Evolutionary conservation across 1,140 invertebrate genomes (phyloP).

Genomic region (Pectinophora gossypiella): DNA sequence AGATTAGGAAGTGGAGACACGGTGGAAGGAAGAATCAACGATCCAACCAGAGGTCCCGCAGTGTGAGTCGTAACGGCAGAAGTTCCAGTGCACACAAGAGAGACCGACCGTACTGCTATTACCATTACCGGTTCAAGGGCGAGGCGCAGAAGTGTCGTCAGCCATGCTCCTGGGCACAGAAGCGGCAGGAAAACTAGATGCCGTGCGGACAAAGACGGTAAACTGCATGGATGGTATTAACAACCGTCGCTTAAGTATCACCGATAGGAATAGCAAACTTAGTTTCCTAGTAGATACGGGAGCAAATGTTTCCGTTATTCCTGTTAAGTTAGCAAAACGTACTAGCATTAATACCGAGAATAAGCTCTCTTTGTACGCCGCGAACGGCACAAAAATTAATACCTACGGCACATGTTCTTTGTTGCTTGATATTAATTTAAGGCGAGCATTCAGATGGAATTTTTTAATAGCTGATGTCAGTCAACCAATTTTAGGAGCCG

Average conservation of each 20-base stretch:
- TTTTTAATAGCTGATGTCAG: slow-evolving; percentile 49
- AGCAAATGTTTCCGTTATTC: slow-evolving; percentile 36
- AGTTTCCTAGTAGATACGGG: slow-evolving; percentile 38
- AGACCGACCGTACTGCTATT: neutral
- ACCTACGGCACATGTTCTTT: slow-evolving; percentile 39
- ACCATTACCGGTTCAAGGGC: neutral
- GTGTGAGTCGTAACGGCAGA: neutral
- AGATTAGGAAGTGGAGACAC: no score
- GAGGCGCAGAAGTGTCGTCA: neutral
- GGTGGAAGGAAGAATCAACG: no score
- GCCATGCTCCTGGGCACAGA: neutral
- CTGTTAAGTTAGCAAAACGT: neutral
- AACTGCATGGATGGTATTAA: neutral
- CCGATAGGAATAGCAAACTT: slow-evolving; percentile 13
- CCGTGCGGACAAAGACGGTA: slow-evolving; percentile 9
- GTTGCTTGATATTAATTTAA: slow-evolving; percentile 28
- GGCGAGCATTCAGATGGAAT: slow-evolving; percentile 38
- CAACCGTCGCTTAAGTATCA: slow-evolving; percentile 24
- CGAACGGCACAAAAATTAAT: slow-evolving; percentile 29
- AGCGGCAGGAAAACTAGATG: slow-evolving; percentile 17
- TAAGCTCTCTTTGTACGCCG: slow-evolving; percentile 22
- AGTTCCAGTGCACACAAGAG: neutral
- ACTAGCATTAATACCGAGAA: neutral
- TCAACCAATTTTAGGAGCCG: slow-evolving; percentile 51
- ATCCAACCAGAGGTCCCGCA: no score